These are phyloP conservation scores for Mythimna loreyi DNA, from an alignment of 2,888 invertebrate species.

Conservation along the genomic window DNA sequence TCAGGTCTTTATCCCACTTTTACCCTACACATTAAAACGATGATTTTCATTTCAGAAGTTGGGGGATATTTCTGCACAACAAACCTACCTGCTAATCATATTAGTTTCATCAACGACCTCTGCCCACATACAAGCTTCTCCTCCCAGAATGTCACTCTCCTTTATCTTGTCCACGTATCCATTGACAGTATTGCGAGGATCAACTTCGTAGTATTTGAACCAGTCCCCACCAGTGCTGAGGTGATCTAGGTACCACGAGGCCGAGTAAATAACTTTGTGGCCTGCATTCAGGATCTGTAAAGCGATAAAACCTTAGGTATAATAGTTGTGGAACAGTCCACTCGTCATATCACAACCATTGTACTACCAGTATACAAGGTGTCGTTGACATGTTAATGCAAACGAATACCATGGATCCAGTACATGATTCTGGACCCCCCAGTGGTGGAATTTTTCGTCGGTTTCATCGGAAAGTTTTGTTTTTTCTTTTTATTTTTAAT, in stretches of 20 bases:
- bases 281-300: constrained; percentile 42
- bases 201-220: constrained; percentile 92
- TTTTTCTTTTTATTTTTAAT: too few species aligned
- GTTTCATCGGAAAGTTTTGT: too few species aligned
- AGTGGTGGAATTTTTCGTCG: too few species aligned
- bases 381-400: too few species aligned
- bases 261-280: constrained; percentile 93
- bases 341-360: too few species aligned
- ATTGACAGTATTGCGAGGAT: constrained; percentile 91
- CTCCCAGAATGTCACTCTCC: constrained; percentile 93
- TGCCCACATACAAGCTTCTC: constrained; percentile 98
- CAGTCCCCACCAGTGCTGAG: constrained; percentile 92
- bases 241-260: constrained; percentile 96
- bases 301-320: not conserved
- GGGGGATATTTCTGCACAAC: not conserved
- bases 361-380: too few species aligned
- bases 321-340: not conserved
- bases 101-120: constrained; percentile 95
- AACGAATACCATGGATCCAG: too few species aligned
- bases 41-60: not conserved
- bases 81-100: constrained; percentile 83
- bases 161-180: constrained; percentile 76
- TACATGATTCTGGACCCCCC: too few species aligned
- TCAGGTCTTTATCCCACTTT: too few species aligned
- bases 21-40: not conserved